Evolutionary conservation across 1,140 invertebrate genomes (phyloP).

Genomic region (Formica selysi): DNA sequence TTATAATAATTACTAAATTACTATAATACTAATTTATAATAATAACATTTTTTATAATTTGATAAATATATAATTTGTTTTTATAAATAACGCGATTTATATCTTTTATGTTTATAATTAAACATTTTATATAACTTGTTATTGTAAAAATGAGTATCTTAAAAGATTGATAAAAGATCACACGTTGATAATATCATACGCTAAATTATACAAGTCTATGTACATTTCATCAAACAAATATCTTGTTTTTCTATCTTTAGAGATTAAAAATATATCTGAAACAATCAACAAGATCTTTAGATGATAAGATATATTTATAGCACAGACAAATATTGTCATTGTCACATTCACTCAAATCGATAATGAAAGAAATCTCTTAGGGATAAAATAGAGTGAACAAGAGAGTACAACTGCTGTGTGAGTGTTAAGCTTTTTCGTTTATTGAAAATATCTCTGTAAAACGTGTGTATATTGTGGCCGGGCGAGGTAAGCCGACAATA

Average conservation of each 20-base stretch:
- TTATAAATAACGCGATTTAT: too few relatives aligned
- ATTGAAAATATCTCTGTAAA: slow-evolving; percentile 85
- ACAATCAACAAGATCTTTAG: not conserved
- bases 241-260: too few relatives aligned
- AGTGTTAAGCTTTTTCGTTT: slow-evolving; percentile 84
- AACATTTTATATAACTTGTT: not conserved
- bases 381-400: slow-evolving; percentile 40
- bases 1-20: too few relatives aligned
- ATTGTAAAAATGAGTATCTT: too few relatives aligned
- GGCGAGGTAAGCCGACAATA: slow-evolving; percentile 82
- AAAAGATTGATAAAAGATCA: too few relatives aligned
- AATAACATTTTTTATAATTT: slow-evolving; percentile 1
- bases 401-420: slow-evolving; percentile 70
- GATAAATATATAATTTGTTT: too few relatives aligned
- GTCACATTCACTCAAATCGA: not conserved
- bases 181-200: too few relatives aligned
- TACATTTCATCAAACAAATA: too few relatives aligned
- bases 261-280: too few relatives aligned
- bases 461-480: slow-evolving; percentile 82
- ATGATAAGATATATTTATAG: not conserved
- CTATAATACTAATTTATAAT: too few relatives aligned
- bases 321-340: not conserved
- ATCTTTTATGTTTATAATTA: not conserved
- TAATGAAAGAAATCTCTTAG: not conserved
- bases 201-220: too few relatives aligned